These are phyloP conservation scores for Tokudaia muenninki DNA, from an alignment of 2,797 vertebrate species.

Conservation along the genomic window DNA sequence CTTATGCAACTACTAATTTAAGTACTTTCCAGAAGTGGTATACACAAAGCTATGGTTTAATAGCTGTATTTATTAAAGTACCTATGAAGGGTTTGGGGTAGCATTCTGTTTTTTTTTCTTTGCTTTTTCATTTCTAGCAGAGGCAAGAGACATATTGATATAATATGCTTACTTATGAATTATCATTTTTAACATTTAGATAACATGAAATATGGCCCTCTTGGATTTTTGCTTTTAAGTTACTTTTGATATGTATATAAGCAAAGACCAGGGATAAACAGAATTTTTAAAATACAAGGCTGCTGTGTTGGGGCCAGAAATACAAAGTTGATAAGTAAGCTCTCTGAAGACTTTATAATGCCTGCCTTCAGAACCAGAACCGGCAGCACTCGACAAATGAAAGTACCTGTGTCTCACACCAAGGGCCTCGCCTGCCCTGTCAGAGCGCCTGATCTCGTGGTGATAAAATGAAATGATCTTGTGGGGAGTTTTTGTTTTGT, in stretches of 20 bases:
- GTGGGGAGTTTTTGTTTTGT: slow-evolving; percentile 60
- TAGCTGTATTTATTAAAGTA: slow-evolving; percentile 84
- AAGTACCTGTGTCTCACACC: slow-evolving; percentile 88
- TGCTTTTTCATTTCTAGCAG: slow-evolving; percentile 75
- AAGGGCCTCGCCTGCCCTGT: slow-evolving; percentile 79
- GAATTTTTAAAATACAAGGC: slow-evolving; percentile 59
- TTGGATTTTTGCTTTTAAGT: slow-evolving; percentile 55
- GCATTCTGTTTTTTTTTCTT: background rate
- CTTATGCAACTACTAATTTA: slow-evolving; percentile 72
- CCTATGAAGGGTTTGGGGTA: slow-evolving; percentile 69
- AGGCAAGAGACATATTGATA: slow-evolving; percentile 81
- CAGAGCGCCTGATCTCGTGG: slow-evolving; percentile 87
- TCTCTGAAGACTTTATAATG: slow-evolving; percentile 72
- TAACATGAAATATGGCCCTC: slow-evolving; percentile 55
- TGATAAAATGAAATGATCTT: slow-evolving; percentile 79
- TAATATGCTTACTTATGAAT: slow-evolving; percentile 78
- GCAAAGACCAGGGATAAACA: slow-evolving; percentile 60
- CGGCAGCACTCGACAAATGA: slow-evolving; percentile 79
- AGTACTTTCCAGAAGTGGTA: slow-evolving; percentile 48
- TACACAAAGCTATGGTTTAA: slow-evolving; percentile 70
- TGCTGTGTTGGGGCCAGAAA: slow-evolving; percentile 75
- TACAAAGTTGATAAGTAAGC: slow-evolving; percentile 55
- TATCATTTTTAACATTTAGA: slow-evolving; percentile 80
- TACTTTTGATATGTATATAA: background rate
- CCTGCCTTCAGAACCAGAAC: slow-evolving; percentile 81